Base-by-base conservation (phyloP, 2,113 vertebrate genomes). In the Dasyornis broadbenti region DNA sequence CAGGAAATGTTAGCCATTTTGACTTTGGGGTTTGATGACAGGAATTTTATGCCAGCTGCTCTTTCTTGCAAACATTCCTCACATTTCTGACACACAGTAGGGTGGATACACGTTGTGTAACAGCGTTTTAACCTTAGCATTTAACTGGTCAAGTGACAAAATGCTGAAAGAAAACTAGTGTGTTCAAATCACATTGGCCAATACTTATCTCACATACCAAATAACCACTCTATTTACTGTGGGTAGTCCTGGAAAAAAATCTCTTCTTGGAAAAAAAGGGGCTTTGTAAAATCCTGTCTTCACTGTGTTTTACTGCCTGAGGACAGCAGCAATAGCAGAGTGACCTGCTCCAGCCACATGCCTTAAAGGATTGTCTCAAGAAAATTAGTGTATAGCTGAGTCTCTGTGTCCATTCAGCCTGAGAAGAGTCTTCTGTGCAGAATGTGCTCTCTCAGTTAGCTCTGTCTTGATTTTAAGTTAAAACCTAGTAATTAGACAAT, bases 61-160 rank as follows among this genome's bases (percentile, higher is more conserved):
- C 68, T 70, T 91, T 92, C 91, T 95, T 87, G 91, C 73, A 87
- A 86, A 81, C 86, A 95, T 97, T 96, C 94, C 73, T 90, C 83
- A 33, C 90, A 97, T 96, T 96, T 96, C 94, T 96, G 95, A 92
- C 86, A 95, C 79, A 95, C 82, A 90, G 86, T 80, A 91, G 93
- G 95, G 86, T 90, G 90, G 92, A 93, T 95, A 63, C 82, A 10
- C 77, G 80, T 95, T 94, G 94, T 92, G 92, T 88, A 96, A 96
- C 56, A 88, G 24, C 11, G 0, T 75, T 96, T 97, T 94, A 95
- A 95, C 96, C 92, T 93, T 50, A 95, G 77, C 82, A 86, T 96
- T 97, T 94, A 94, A 93, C 93, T 96, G 94, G 93, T 94, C 95
- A 97, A 96, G 90, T 97, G 94, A 97, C 96, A 97, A 95, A 92